Base-by-base conservation (phyloP, 1,140 invertebrate genomes). In the Antheraea mylitta region DNA sequence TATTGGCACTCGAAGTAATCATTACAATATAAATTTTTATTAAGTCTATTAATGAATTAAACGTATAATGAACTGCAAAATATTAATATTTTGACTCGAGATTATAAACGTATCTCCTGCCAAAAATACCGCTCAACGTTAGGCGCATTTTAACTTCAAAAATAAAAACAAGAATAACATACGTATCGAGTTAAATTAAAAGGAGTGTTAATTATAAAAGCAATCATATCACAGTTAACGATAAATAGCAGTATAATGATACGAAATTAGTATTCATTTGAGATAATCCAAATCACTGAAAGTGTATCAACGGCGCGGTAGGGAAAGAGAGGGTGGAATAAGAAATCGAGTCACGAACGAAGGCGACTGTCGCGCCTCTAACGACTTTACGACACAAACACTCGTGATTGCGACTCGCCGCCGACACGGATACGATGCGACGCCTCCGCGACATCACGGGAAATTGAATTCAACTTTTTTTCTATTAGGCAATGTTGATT, bases 341-440 rank as follows among this genome's bases (percentile, higher is more conserved):
- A 48, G 76, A 61, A 87, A 73, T 78, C 82, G 58, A 80, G 79
- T 85, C 84, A 86, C 83, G 83, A 71, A 58, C 67, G 66, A 69
- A 72, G 77, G 73, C 77, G 76, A 79, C 77, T 71, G 73, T 70
- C 68, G 70, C 65, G 48, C 30, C 11, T 53, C 53, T 85, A 86
- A 87, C 81, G 76, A 75, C 70, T 70, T 86, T 83, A 82, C 75
- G 70, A 65, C 74, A 71, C 78, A 85, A 85, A 84, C 76, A 83
- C 78, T 64, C 76, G 60, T 87, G 86, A 89, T 89, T 86, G 83
- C 82, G 77, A 85, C 65, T 30, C 58, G 48, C 16, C 45, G 38
- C 69, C 79, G 81, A 80, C 71, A 73, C 71, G 77, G 66, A 42
- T 16, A 37, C 64, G 64, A 48, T 9, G 42, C 64, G 38, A 65